These are phyloP conservation scores for Sinocyclocheilus anshuiensis DNA, from an alignment of 2,113 vertebrate genomes.

Conservation along the genomic window DNA sequence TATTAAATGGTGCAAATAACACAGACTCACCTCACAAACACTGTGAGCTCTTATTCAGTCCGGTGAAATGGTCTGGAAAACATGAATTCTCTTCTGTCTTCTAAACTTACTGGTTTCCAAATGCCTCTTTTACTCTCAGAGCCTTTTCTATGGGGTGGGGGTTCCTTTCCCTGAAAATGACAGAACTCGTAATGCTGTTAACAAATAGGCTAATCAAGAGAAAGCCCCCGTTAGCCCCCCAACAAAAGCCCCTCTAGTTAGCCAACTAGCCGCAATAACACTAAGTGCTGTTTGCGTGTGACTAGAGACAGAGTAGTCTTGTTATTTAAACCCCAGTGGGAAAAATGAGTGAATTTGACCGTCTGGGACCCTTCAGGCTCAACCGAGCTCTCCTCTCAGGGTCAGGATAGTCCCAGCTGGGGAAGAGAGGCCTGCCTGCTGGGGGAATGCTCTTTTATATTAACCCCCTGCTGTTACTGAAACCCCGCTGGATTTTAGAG, in stretches of 20 bases:
- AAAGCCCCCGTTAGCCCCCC: conserved; percentile 5
- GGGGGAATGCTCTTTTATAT: conserved; percentile 38
- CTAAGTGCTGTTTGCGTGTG: conserved; percentile 45
- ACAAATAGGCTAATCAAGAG: conserved; percentile 19
- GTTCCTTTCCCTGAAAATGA: conserved; percentile 26
- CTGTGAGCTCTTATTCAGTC: neutral
- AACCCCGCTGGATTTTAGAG: conserved; percentile 10
- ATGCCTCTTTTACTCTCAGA: neutral
- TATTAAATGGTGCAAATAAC: neutral
- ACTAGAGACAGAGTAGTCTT: neutral
- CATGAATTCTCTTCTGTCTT: conserved; percentile 31
- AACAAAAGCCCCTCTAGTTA: conserved; percentile 22
- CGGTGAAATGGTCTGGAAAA: conserved; percentile 6
- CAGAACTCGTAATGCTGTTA: conserved; percentile 33
- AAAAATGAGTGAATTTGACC: conserved; percentile 35
- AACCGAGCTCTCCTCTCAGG: neutral
- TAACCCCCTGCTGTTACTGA: conserved; percentile 18
- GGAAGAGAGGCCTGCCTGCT: conserved; percentile 30
- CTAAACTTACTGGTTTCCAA: conserved; percentile 12
- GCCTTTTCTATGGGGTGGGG: neutral
- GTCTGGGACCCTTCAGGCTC: conserved; percentile 18
- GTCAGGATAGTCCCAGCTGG: conserved; percentile 41
- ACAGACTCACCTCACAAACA: neutral
- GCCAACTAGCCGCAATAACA: conserved; percentile 39
- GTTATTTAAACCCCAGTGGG: conserved; percentile 38